Evolutionary conservation across 2,797 vertebrate genomes (phyloP).

Genomic region (Mergus octosetaceus): DNA sequence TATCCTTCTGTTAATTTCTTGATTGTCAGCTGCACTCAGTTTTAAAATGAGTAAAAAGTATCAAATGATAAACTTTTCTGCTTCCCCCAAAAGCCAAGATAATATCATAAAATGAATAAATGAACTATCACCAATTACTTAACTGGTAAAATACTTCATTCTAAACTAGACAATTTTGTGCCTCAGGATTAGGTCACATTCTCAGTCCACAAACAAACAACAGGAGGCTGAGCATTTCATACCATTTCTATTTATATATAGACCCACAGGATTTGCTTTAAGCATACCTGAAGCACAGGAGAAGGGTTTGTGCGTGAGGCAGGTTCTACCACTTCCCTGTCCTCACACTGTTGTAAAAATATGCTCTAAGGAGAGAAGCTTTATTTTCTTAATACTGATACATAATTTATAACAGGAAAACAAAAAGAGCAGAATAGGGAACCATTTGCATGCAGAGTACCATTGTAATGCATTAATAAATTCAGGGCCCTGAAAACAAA

Average conservation of each 20-base stretch:
- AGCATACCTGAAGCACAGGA: not conserved
- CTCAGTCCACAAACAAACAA: not conserved
- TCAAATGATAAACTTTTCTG: not conserved
- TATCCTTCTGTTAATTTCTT: not conserved
- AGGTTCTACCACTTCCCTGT: not conserved
- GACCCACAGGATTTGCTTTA: not conserved
- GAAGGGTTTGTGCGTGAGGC: not conserved
- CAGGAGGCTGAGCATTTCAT: not conserved
- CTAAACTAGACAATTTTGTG: not conserved
- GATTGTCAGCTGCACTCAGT: not conserved
- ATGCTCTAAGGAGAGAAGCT: not conserved
- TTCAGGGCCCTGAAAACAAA: not conserved
- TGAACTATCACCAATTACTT: not conserved
- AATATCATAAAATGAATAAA: not conserved
- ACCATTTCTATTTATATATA: not conserved
- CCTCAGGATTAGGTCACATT: not conserved
- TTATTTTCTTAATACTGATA: not conserved
- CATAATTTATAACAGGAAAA: slow-evolving; percentile 28
- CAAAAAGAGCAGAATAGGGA: not conserved
- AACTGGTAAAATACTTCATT: not conserved
- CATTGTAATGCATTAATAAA: not conserved
- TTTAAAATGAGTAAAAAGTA: not conserved
- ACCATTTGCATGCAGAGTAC: not conserved
- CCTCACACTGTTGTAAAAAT: not conserved
- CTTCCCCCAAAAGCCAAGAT: not conserved